Evolutionary conservation across 2,888 invertebrate species (phyloP).

Genomic region (Oegoconia quadripuncta): DNA sequence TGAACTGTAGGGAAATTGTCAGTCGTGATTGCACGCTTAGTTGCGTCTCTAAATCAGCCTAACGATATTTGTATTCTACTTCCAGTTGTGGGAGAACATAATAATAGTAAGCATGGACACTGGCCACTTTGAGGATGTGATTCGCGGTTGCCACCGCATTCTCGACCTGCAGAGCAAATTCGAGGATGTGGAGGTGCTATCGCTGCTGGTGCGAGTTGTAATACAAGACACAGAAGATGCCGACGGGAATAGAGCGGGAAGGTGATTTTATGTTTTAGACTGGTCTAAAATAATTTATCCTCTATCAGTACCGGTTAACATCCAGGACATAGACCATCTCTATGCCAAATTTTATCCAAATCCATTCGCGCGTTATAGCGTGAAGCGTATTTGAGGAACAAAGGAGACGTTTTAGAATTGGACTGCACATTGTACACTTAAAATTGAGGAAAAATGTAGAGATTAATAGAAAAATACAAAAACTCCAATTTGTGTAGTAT

Average conservation of each 20-base stretch:
- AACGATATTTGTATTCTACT: conserved; percentile 3
- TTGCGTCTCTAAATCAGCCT: background rate
- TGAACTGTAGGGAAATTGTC: no score
- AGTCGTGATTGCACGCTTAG: background rate
- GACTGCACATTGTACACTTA: no score
- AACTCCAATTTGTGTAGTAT: no score
- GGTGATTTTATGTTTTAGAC: conserved; percentile 30
- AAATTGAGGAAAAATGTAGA: no score
- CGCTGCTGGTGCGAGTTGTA: conserved; percentile 85
- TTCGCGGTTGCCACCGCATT: conserved; percentile 90
- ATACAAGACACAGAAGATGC: conserved; percentile 81
- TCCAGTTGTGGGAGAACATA: conserved; percentile 95
- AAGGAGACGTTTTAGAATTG: no score
- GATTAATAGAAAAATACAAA: no score
- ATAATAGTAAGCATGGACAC: conserved; percentile 93
- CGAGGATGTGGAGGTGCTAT: conserved; percentile 86
- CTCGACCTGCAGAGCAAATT: conserved; percentile 91
- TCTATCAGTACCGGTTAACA: no score
- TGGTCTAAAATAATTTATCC: no score
- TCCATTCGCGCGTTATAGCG: no score
- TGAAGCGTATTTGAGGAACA: no score
- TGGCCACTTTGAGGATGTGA: conserved; percentile 90
- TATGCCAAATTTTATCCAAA: no score
- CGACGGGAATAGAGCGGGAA: conserved; percentile 70
- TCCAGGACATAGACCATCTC: no score